phyloP scores from a whole-genome alignment of 1,140 invertebrate genomes.

The Drosophila funebris region DNA sequence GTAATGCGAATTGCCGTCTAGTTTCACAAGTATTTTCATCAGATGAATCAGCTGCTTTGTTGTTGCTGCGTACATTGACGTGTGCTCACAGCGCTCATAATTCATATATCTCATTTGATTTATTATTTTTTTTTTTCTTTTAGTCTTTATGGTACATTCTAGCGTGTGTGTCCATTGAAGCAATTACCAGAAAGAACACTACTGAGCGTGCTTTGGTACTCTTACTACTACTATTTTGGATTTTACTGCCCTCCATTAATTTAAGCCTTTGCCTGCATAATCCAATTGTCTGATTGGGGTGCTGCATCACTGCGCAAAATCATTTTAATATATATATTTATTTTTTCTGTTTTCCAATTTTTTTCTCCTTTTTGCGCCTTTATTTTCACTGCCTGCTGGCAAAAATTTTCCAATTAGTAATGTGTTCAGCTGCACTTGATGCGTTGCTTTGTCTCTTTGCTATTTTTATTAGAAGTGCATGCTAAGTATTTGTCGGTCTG shows the following conservation, averaged over 20 bases:
- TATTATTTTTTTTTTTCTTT: conserved; percentile 27
- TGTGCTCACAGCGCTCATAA: conserved; percentile 58
- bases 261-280: conserved; percentile 43
- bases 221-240: conserved; percentile 3
- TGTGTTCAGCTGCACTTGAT: conserved; percentile 26
- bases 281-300: conserved; percentile 35
- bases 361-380: conserved; percentile 24
- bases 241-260: conserved; percentile 14
- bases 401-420: conserved; percentile 69
- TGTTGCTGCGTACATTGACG: conserved; percentile 57
- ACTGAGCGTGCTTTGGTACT: not conserved
- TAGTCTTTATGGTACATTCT: conserved; percentile 21
- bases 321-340: conserved; percentile 26
- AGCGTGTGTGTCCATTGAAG: conserved; percentile 57
- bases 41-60: conserved; percentile 65
- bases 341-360: conserved; percentile 1
- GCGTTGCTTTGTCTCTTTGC: conserved; percentile 49
- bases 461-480: conserved; percentile 46
- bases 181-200: conserved; percentile 39
- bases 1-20: conserved; percentile 1
- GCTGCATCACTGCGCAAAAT: conserved; percentile 45
- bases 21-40: conserved; percentile 34
- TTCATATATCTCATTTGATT: conserved; percentile 44
- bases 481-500: conserved; percentile 14
- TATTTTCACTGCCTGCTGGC: conserved; percentile 28